Evolutionary conservation across 1,140 invertebrate genomes (phyloP), one percentile per base, ranked within the genome.

Genomic region (Anastatus disparis): DNA sequence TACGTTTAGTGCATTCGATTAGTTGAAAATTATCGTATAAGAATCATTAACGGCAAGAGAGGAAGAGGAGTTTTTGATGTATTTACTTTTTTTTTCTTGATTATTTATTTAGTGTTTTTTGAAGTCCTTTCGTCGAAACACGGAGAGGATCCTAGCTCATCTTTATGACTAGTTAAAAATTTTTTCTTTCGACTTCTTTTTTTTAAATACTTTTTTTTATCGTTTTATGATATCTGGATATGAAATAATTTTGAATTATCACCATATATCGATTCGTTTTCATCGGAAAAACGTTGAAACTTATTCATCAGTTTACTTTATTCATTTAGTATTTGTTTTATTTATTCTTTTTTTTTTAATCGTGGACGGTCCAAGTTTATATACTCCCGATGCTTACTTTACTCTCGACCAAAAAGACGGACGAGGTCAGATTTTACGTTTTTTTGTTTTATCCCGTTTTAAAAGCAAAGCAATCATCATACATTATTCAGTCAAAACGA

Each of bases 111-210:
- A 56, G 50, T 46, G 27, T 4, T 66, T 62, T 52, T 20, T 62
- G 63, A 72, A 77, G 56, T 68, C 42, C 44, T 71, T 72, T 55
- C 72, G 68, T 68, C 69, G 61, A 73, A 72, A 75, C 74, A 77
- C 71, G 70, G 64, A 78, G 76, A 77, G 73, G 71, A 81, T 72
- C 74, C 65, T 74, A 74, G 68, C 72, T 76, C 70, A 63, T 67
- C 64, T 72, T 74, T 74, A 78, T 81, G 79, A 81, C 81, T 82
- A 83, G 77, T 72, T 79, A 75, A 74, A 78, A 80, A 79, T 68
- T 56, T 74, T 27, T 68, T 64, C 40, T 64, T 68, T 26, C 27
- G 10, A 35, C 31, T 35, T 35, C 4, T 13, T 56, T 52, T 35
- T 10, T 7, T 24, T 50, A 50, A 22, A 50, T 50, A 44, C 15